Evolutionary conservation across 1,140 invertebrate species (phyloP).

Genomic region (Dufourea novaeangliae): DNA sequence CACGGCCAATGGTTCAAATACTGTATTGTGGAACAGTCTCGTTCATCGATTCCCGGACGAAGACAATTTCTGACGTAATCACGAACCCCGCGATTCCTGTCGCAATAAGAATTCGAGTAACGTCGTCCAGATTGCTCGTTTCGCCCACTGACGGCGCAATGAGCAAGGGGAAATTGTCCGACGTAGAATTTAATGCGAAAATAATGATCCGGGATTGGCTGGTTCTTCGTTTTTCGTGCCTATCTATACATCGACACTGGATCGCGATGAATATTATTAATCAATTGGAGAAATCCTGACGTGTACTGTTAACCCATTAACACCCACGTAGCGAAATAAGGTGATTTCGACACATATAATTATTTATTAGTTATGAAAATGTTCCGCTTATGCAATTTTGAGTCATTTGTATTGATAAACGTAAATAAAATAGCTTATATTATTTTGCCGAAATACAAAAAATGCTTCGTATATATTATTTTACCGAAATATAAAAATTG

Average conservation of each 20-base stretch:
- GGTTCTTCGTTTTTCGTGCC: too few relatives aligned
- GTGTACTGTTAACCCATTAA: too few relatives aligned
- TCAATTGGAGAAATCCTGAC: background rate
- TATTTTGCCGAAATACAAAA: too few relatives aligned
- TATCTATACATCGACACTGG: background rate
- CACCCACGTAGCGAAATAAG: too few relatives aligned
- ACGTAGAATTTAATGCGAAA: slow-evolving; percentile 5
- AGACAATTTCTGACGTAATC: slow-evolving; percentile 14
- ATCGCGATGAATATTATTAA: background rate
- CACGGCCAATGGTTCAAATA: background rate
- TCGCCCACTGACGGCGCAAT: background rate
- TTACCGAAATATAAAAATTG: too few relatives aligned
- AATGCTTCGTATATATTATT: too few relatives aligned
- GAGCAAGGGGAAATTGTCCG: background rate
- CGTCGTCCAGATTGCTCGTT: background rate
- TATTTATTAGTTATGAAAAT: too few relatives aligned
- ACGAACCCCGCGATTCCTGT: background rate
- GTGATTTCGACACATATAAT: too few relatives aligned
- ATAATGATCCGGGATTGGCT: slow-evolving; percentile 5
- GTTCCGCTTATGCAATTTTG: too few relatives aligned
- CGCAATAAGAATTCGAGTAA: slow-evolving; percentile 25
- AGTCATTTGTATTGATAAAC: too few relatives aligned
- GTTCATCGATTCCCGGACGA: background rate
- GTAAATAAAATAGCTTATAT: too few relatives aligned
- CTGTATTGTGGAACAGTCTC: background rate